Evolutionary conservation across 2,113 vertebrate species (phyloP).

Genomic region (Pongo abelii): DNA sequence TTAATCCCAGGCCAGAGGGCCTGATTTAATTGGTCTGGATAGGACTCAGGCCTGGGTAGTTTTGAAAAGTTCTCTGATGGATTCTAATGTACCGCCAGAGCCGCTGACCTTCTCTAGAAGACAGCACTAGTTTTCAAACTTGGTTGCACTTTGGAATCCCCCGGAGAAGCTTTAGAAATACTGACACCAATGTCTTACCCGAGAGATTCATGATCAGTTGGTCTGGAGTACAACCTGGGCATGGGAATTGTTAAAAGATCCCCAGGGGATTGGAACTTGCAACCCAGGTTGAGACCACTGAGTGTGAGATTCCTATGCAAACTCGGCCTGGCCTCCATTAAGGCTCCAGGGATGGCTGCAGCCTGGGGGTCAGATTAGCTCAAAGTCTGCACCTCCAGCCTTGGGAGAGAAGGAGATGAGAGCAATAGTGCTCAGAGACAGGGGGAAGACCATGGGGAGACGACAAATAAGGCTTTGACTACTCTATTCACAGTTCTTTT

Average conservation of each 20-base stretch:
- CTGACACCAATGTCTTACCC: neutral
- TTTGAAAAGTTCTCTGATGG: neutral
- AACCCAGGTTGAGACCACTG: neutral
- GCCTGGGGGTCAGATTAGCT: neutral
- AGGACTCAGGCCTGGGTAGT: rapidly evolving
- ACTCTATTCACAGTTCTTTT: neutral
- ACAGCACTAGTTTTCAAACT: neutral
- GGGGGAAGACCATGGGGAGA: neutral
- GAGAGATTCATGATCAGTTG: neutral
- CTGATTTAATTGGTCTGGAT: neutral
- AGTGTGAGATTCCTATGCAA: neutral
- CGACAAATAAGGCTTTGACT: neutral
- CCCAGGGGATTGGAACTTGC: neutral
- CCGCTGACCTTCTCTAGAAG: neutral
- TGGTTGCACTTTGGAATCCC: neutral
- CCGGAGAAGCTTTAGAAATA: neutral
- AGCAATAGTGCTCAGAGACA: neutral
- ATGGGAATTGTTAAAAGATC: neutral
- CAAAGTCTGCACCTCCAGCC: neutral
- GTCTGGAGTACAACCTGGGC: neutral
- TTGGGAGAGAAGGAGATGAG: neutral
- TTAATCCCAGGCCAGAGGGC: neutral
- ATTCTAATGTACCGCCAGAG: neutral
- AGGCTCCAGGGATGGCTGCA: neutral
- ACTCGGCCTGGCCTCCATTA: rapidly evolving